Evolutionary conservation across 2,888 invertebrate species (phyloP), one percentile per base, ranked within the genome.

Genomic region (Cosmia pyralina): DNA sequence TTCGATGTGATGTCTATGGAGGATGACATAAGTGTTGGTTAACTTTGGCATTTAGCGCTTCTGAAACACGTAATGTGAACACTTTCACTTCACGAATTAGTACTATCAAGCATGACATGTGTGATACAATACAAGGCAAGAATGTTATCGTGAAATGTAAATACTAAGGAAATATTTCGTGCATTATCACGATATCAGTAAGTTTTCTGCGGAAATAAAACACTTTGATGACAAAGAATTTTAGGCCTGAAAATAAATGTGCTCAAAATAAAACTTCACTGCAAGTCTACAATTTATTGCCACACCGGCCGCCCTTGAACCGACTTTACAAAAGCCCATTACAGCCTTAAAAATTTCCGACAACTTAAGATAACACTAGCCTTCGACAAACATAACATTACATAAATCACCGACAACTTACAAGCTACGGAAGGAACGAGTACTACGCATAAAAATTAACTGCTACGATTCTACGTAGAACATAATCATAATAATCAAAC

Each of bases 401-500:
- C 48, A 77, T 84, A 66, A 78, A 77, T 73, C 65, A 50, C 55
- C 22, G 28, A 59, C 77, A 66, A 63, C 52, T 67, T 57, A 71
- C 75, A 68, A 38, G 71, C 77, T 75, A 83, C 72, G 69, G 69
- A 79, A 79, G 62, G 46, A 83, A 71, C 65, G 68, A 69, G 67
- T 67, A 75, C 50, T 66, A 66, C 64, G 50, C 48, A 75, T 79
- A 79, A 85, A 85, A 82, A 85, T 81, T 72, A 75, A 82, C 77
- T 79, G 84, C 88, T 88, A 88, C 28, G 28, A 28, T 28, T 28
- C 28, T 28, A 28, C 88, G 89, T 60, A 82, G 68, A 78, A 76
- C 77, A 87, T 87, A 85, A 86, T 82, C 79, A 74, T 82, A 82
- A 86, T 81, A 44, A 83, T 80, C 72, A 79, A 76, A 70, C 88